Percentiles rank a stretch among this genome's conserved stretches.
Conservation (phyloP, 2,888 invertebrate genomes). For the Acronicta leporina region DNA sequence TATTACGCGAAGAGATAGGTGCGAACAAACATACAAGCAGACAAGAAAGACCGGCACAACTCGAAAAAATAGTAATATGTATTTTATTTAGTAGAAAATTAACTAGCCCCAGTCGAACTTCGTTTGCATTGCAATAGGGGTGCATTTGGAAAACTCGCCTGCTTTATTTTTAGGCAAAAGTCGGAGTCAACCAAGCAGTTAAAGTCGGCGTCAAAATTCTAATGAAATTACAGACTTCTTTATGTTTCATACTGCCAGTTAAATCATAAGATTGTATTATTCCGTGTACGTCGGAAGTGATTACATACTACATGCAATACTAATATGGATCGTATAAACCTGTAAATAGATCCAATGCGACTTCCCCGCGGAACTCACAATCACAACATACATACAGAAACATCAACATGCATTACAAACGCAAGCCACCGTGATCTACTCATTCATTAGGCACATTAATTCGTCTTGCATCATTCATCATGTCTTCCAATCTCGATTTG, state of each 20-base stretch:
- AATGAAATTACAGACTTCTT: slow-evolving; percentile 6
- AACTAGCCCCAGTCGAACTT: no score
- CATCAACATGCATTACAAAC: slow-evolving; percentile 22
- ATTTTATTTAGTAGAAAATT: no score
- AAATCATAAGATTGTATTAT: neutral
- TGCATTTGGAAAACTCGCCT: no score
- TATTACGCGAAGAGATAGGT: no score
- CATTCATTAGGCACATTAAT: slow-evolving; percentile 51
- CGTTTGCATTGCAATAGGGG: no score
- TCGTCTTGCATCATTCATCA: slow-evolving; percentile 40
- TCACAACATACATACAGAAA: slow-evolving; percentile 2
- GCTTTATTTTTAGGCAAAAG: neutral
- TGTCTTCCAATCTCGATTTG: slow-evolving; percentile 36
- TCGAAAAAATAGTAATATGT: no score
- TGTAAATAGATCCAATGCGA: slow-evolving; percentile 10
- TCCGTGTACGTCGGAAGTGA: neutral
- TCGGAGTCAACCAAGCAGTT: neutral
- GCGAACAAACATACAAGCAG: no score
- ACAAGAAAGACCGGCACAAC: no score
- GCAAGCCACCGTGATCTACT: slow-evolving; percentile 31
- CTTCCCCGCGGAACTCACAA: slow-evolving; percentile 16
- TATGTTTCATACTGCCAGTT: slow-evolving; percentile 11
- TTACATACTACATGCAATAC: slow-evolving; percentile 14
- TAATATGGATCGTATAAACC: slow-evolving; percentile 14
- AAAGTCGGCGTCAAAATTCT: no score